Percentiles rank a stretch among this genome's conserved stretches.
These are phyloP conservation scores for Columbina picui DNA, from an alignment of 2,113 vertebrate genomes.

Conservation along the genomic window DNA sequence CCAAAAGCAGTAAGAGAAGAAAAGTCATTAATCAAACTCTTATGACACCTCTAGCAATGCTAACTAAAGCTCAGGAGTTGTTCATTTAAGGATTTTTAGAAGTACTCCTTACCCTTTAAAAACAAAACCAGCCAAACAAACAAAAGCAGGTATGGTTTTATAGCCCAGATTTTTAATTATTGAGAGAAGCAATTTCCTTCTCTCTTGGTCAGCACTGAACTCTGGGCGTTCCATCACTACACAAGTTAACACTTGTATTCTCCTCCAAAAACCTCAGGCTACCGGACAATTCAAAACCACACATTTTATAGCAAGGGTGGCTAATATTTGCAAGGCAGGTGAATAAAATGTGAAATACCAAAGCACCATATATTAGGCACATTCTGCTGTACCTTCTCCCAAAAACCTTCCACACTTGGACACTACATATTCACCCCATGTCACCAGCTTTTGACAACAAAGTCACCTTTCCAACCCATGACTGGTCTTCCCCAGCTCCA, in stretches of 20 bases:
- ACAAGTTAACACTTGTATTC: not conserved
- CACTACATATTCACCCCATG: accelerated
- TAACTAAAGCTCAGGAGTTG: not conserved
- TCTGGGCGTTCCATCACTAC: not conserved
- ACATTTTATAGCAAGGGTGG: not conserved
- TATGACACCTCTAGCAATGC: not conserved
- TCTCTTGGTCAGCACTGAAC: not conserved
- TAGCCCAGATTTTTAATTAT: not conserved
- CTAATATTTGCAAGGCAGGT: not conserved
- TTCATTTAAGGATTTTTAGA: not conserved
- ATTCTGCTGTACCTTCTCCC: not conserved
- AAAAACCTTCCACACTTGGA: not conserved
- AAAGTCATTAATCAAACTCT: not conserved
- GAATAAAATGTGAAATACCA: not conserved
- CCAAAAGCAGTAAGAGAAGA: constrained; percentile 32
- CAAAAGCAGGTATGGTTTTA: not conserved
- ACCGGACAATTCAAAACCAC: not conserved
- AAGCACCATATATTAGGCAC: not conserved
- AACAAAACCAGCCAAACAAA: not conserved
- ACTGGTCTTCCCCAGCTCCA: not conserved
- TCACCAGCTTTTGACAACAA: not conserved
- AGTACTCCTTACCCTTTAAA: not conserved
- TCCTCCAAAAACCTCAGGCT: not conserved
- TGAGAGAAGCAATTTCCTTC: not conserved
- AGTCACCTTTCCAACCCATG: not conserved